Percentiles rank a stretch among this genome's conserved stretches.
These are phyloP conservation scores for Mixornis gularis DNA, from an alignment of 2,113 vertebrate genomes.

Conservation along the genomic window DNA sequence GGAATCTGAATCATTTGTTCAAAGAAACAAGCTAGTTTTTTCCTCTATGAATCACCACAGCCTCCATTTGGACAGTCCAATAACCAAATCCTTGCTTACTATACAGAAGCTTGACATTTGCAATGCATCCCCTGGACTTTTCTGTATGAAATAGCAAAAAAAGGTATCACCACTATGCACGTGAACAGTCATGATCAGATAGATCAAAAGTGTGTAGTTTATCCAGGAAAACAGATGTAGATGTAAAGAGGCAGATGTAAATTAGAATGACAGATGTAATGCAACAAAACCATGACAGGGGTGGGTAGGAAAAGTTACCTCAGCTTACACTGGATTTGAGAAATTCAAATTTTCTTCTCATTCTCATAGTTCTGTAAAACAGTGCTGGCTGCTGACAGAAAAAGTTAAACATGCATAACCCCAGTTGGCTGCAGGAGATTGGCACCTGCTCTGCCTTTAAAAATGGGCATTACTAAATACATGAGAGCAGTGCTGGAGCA, in stretches of 20 bases:
- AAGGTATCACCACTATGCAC: neutral
- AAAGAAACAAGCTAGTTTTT: neutral
- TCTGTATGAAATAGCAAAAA: neutral
- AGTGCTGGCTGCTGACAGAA: neutral
- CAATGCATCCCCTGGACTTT: neutral
- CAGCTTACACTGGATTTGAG: neutral
- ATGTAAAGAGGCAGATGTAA: neutral
- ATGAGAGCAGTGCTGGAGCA: neutral
- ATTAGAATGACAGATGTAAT: neutral
- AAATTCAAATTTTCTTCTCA: neutral
- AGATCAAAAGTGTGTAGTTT: neutral
- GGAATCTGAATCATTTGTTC: neutral
- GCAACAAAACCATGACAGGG: neutral
- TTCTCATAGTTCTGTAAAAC: neutral
- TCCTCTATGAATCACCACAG: neutral
- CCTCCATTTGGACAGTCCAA: neutral
- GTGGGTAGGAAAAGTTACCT: neutral
- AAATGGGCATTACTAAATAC: neutral
- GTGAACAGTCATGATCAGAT: neutral
- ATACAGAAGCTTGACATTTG: neutral
- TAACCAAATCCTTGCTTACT: neutral
- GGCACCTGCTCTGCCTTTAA: neutral
- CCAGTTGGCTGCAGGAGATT: fast-evolving
- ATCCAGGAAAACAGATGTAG: neutral
- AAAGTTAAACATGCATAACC: neutral